These are phyloP conservation scores for Sylvia atricapilla DNA, from an alignment of 2,113 vertebrate genomes.

Conservation along the genomic window DNA sequence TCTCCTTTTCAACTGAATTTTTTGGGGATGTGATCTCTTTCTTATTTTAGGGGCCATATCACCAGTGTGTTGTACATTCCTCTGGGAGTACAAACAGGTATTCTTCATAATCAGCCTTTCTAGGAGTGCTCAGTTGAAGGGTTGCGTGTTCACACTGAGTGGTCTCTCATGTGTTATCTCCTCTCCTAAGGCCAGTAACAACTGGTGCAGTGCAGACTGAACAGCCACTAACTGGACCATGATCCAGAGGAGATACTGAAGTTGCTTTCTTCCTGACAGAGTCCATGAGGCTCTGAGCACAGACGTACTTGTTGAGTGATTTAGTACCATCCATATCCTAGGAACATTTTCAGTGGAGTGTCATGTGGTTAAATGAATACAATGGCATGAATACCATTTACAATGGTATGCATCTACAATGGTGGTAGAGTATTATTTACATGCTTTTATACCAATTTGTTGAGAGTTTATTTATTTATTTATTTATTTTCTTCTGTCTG, in stretches of 20 bases:
- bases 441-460: neutral
- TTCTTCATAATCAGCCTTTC: neutral
- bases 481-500: neutral
- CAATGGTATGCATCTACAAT: too few relatives aligned
- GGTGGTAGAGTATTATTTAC: neutral
- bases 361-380: neutral
- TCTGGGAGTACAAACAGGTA: neutral
- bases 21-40: neutral
- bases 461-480: neutral
- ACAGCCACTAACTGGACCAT: neutral
- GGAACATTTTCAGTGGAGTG: neutral
- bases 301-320: neutral
- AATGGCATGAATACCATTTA: neutral
- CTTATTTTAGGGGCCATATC: neutral
- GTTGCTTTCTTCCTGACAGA: neutral
- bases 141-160: neutral
- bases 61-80: neutral
- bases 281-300: neutral
- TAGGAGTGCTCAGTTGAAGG: neutral
- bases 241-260: neutral
- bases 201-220: rapidly evolving
- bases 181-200: neutral
- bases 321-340: neutral
- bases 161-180: neutral
- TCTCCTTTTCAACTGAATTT: neutral